phyloP scores from a whole-genome alignment of 1,140 invertebrate genomes.

The Atopsyche davidsoni region DNA sequence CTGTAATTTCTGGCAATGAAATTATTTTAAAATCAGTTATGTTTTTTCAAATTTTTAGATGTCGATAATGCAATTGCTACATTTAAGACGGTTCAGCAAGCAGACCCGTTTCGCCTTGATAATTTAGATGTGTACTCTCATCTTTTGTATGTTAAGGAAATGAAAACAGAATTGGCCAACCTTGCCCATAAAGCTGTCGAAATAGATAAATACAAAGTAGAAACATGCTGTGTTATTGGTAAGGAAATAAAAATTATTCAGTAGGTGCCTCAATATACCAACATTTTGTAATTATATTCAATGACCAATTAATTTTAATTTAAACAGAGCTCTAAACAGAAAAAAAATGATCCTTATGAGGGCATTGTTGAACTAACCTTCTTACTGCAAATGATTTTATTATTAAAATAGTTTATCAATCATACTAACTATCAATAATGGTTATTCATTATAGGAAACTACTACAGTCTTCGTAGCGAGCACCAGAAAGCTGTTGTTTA shows the following conservation, averaged over 20 bases:
- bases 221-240: slow-evolving; percentile 98
- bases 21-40: too few relatives aligned
- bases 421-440: slow-evolving; percentile 1
- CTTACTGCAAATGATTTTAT: too few relatives aligned
- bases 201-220: slow-evolving; percentile 94
- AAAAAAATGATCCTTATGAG: too few relatives aligned
- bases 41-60: slow-evolving; percentile 73
- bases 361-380: too few relatives aligned
- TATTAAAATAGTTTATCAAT: too few relatives aligned
- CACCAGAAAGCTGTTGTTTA: slow-evolving; percentile 96
- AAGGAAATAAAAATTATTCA: too few relatives aligned
- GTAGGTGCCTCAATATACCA: too few relatives aligned
- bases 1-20: too few relatives aligned
- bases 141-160: slow-evolving; percentile 89
- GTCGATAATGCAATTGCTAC: slow-evolving; percentile 81
- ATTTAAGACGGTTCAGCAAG: slow-evolving; percentile 73
- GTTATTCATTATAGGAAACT: slow-evolving; percentile 82
- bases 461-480: slow-evolving; percentile 92
- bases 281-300: too few relatives aligned
- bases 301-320: too few relatives aligned
- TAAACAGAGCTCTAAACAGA: too few relatives aligned
- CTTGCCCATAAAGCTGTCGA: slow-evolving; percentile 89
- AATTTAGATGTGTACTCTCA: slow-evolving; percentile 98
- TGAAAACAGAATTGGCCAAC: slow-evolving; percentile 86
- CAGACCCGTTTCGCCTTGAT: slow-evolving; percentile 89